These are phyloP conservation scores for Parthenolecanium corni DNA, from an alignment of 2,888 invertebrate genomes.

Conservation along the genomic window DNA sequence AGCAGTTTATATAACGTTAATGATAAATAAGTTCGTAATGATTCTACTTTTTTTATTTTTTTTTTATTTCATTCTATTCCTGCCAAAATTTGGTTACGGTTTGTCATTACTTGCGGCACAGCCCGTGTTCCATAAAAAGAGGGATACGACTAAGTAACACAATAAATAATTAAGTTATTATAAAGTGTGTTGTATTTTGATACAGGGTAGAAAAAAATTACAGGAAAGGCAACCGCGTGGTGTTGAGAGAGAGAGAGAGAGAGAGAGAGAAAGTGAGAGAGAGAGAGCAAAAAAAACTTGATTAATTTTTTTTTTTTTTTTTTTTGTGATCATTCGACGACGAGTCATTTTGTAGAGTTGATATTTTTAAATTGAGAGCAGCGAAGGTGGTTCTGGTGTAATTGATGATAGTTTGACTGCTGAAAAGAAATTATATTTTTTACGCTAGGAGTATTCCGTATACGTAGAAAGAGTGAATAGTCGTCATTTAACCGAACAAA, in stretches of 20 bases:
- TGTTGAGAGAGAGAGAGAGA: neutral
- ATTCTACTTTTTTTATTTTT: neutral
- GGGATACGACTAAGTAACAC: constrained; percentile 15
- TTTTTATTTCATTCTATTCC: neutral
- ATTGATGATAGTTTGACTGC: neutral
- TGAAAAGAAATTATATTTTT: constrained; percentile 6
- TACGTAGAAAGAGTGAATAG: too few species aligned
- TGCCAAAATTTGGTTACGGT: constrained; percentile 14
- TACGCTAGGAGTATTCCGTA: too few species aligned
- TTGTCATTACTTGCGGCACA: constrained; percentile 4
- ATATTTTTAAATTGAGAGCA: too few species aligned
- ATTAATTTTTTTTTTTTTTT: too few species aligned
- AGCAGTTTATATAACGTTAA: neutral
- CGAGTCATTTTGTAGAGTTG: too few species aligned
- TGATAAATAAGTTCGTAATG: neutral
- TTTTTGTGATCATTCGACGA: too few species aligned
- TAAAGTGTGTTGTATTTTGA: neutral
- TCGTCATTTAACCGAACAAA: too few species aligned
- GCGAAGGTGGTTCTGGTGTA: neutral
- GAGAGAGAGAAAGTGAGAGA: neutral
- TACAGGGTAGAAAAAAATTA: neutral
- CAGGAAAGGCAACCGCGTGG: neutral
- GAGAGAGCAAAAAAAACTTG: neutral
- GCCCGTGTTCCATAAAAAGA: neutral
- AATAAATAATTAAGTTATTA: constrained; percentile 23